A percentile compares a stretch with the other conserved stretches of the same genome.
Conservation (phyloP, 2,113 vertebrate species). For the Podarcis cretensis region DNA sequence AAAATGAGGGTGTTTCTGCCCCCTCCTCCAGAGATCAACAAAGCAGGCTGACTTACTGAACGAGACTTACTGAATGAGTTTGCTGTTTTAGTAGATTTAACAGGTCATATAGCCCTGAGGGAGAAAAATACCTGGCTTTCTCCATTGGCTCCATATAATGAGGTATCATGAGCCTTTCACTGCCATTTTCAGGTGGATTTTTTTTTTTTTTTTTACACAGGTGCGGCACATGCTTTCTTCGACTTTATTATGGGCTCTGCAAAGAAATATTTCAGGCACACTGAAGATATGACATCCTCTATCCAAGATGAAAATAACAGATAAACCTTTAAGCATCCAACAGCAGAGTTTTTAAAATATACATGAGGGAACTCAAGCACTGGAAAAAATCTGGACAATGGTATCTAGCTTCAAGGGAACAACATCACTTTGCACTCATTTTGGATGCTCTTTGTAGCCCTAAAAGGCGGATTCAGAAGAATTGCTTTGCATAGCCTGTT, state of each 20-base stretch:
- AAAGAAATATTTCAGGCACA: slow-evolving; percentile 13
- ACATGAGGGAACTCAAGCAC: slow-evolving; percentile 32
- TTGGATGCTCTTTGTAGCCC: slow-evolving; percentile 35
- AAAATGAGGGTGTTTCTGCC: not conserved
- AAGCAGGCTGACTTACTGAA: not conserved
- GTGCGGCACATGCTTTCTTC: not conserved
- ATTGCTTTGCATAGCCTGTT: slow-evolving; percentile 38
- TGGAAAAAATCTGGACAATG: slow-evolving; percentile 47
- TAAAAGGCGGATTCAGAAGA: slow-evolving; percentile 50
- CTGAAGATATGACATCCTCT: not conserved
- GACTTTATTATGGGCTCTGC: not conserved
- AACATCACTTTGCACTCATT: slow-evolving; percentile 16
- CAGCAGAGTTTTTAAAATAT: not conserved
- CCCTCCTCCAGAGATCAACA: not conserved
- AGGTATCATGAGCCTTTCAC: slow-evolving; percentile 11
- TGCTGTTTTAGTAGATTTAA: not conserved
- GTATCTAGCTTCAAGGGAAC: slow-evolving; percentile 37
- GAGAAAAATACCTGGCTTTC: slow-evolving; percentile 11
- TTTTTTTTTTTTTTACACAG: not conserved
- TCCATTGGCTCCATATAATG: not conserved
- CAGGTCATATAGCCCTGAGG: not conserved
- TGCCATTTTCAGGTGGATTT: slow-evolving; percentile 34
- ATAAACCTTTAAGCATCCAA: slow-evolving; percentile 26
- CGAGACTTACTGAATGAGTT: not conserved
- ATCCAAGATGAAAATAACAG: not conserved